Base-by-base conservation (phyloP, 2,113 vertebrate genomes). In the Limanda limanda region DNA sequence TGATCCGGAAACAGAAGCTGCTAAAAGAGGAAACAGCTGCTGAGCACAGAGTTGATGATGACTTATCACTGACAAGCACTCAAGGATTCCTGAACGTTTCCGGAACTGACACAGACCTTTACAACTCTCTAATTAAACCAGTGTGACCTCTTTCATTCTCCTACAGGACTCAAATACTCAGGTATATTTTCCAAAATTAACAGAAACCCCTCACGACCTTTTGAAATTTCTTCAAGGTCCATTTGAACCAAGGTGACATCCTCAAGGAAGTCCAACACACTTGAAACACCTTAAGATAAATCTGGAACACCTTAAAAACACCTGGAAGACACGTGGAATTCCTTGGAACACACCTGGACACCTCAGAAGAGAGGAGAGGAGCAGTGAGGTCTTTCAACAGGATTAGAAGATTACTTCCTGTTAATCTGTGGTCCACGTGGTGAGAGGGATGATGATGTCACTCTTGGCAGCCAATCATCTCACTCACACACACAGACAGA, bases 391-490 rank as follows among this genome's bases (percentile, higher is more conserved):
- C 68, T 54, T 62, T 71, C 81, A 83, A 90, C 83, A 72, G 85
- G 90, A 92, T 92, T 92, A 92, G 84, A 51, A 87, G 91, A 89
- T 92, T 92, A 89, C 51, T 72, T 88, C 81, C 66, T 42, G 79
- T 74, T 92, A 91, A 92, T 90, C 89, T 87, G 13, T 15, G 24
- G 18, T 67, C 83, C 88, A 89, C 86, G 78, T 88, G 86, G 83
- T 14, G 18, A 81, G 14, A 62, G 54, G 81, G 83, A 82, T 88
- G 89, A 86, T 91, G 92, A 93, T 81, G 89, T 93, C 90, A 92
- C 78, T 66, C 55, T 47, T 77, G 79, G 81, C 87, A 57, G 82
- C 62, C 67, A 68, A 35, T 62, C 67, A 72, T 25, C 57, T 24
- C 68, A 31, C 71, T 51, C 64, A 45, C 48, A 40, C 64, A 58